Base-by-base conservation (phyloP, 2,113 vertebrate genomes). In the Trogon surrucura region DNA sequence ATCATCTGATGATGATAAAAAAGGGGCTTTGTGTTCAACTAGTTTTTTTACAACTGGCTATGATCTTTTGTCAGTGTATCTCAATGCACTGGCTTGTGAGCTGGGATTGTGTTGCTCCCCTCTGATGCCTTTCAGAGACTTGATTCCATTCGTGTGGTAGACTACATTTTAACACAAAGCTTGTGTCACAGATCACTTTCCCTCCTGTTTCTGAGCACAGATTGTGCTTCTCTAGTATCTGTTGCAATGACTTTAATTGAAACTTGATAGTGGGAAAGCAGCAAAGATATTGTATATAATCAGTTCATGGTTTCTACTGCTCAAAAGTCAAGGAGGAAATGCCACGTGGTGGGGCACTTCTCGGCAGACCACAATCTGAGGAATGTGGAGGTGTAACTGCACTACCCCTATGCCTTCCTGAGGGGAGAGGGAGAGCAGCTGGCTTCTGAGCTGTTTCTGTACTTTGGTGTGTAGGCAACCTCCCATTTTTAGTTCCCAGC, bases 231-330 rank as follows among this genome's bases (percentile, higher is more conserved):
- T 94, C 53, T 57, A 36, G 77, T 96, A 94, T 94, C 93, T 51
- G 66, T 94, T 95, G 93, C 89, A 95, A 66, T 82, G 21, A 85
- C 65, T 94, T 95, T 72, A 87, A 94, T 80, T 57, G 96, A 82
- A 95, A 96, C 0, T 0, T 1, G 54, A 79, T 77, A 72, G 32
- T 54, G 50, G 57, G 45, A 58, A 36, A 77, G 58, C 66, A 62
- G 77, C 47, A 54, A 41, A 91, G 86, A 44, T 91, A 93, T 62
- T 72, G 41, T 61, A 16, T 96, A 10, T 81, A 81, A 23, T 86
- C 67, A 58, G 48, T 45, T 79, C 58, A 12, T 87, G 70, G 51
- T 74, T 96, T 92, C 69, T 27, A 47, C n/a, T 66, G 86, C 85
- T 72, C 77, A n/a, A 19, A 87, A 95, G 75, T 53, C 80, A 91